Conservation (phyloP, 2,888 invertebrate genomes). For the Achlya flavicornis region DNA sequence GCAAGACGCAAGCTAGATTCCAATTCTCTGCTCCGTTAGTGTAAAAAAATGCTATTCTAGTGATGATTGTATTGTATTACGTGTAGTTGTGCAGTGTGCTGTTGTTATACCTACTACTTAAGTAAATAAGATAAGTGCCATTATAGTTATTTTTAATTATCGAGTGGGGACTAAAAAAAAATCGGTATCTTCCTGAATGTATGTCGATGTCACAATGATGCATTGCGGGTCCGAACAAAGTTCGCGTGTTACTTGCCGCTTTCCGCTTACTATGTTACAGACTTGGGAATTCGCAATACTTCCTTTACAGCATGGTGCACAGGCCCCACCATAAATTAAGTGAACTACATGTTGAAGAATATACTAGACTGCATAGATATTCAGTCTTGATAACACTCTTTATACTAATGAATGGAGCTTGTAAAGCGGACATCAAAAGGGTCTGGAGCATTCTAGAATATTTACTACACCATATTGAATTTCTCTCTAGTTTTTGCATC, state of each 20-base stretch:
- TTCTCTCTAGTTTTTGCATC: conserved; percentile 44
- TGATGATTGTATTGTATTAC: neutral
- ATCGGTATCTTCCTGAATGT: conserved; percentile 11
- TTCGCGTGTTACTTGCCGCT: conserved; percentile 57
- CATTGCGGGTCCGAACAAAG: conserved; percentile 63
- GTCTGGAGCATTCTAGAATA: conserved; percentile 28
- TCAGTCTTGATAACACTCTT: conserved; percentile 28
- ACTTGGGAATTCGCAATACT: conserved; percentile 26
- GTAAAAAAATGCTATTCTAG: neutral
- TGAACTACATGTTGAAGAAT: neutral
- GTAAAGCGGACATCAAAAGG: neutral
- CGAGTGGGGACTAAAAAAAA: neutral
- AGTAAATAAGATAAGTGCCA: neutral
- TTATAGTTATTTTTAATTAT: neutral
- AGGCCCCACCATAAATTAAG: conserved; percentile 2
- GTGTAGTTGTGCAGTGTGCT: neutral
- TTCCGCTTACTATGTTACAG: conserved; percentile 26
- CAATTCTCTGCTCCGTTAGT: neutral
- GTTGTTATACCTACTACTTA: neutral
- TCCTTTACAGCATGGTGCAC: conserved; percentile 16
- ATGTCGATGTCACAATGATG: conserved; percentile 57
- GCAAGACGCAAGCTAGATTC: neutral
- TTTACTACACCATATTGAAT: conserved; percentile 40
- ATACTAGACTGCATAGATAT: neutral
- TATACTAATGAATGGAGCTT: conserved; percentile 55